Evolutionary conservation across 2,797 vertebrate species (phyloP), one percentile per base, ranked within the genome.

Genomic region (Lithobates sylvaticus): DNA sequence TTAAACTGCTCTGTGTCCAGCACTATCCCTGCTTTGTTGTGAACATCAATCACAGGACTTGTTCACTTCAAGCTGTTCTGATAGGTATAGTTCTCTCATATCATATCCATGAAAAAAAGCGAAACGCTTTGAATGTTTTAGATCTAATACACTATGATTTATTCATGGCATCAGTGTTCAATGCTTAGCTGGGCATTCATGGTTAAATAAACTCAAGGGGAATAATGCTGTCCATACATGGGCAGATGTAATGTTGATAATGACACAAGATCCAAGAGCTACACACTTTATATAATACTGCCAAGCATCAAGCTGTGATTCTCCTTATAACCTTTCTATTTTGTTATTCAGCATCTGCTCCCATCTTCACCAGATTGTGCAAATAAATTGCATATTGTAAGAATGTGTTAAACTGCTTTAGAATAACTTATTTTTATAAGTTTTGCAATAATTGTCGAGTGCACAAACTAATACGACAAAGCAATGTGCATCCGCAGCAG

Each of bases 41-140:
- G 10, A 42, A 81, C 65, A 44, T 54, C 10, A 76, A 50, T 18
- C 74, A 76, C 16, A 29, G 74, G 6, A 16, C 42, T 50, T 74
- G 72, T 34, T 74, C 72, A 26, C 44, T 44, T 54, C 74, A 29
- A 67, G 65, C 65, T 67, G 13, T 67, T 67, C 65, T 67, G 26
- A 67, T 61, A 61, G 21, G 54, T 23, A 23, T 27, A n/a, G 26
- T 27, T 29, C 26, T 15, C 26, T 15, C n/a, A 27, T 26, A 26
- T 26, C 27, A 67, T 29, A 67, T 67, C 65, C 26, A 12, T 29
- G 26, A 29, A 29, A 26, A 67, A 58, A 58, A 58, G 21, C 15
- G 23, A 13, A 0, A 12, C 12, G 26, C 65, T 67, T 67, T 67
- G n/a, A 67, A 67, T 67, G 65, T 67, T 67, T 29, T 29, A 67